A percentile compares a stretch with the other conserved stretches of the same genome.
Evolutionary conservation across 2,113 vertebrate genomes (phyloP).

Genomic region (Arvicanthis niloticus): DNA sequence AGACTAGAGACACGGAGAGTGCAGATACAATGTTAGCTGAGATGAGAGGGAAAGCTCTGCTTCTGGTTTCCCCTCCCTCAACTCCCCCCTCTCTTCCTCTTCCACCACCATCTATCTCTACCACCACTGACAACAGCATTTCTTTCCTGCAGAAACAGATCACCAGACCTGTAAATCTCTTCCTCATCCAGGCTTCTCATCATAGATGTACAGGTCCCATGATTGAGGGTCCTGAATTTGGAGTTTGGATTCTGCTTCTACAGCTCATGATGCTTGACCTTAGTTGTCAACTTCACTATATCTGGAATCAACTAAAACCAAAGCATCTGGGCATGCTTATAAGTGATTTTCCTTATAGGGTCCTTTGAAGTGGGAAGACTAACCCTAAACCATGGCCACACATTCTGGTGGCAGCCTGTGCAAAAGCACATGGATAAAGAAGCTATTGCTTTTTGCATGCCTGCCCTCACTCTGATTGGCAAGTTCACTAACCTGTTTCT

Average conservation of each 20-base stretch:
- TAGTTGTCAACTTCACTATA: background rate
- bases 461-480: background rate
- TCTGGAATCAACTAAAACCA: background rate
- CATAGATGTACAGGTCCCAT: accelerated
- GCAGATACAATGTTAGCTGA: too few relatives aligned
- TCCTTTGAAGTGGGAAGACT: background rate
- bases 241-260: background rate
- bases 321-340: background rate
- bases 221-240: background rate
- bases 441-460: background rate
- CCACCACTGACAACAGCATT: background rate
- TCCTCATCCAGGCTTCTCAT: background rate
- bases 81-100: background rate
- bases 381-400: background rate
- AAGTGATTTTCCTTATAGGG: background rate
- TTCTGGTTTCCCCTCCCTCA: too few relatives aligned
- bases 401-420: background rate
- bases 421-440: background rate
- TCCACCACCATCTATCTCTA: background rate
- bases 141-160: background rate
- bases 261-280: background rate
- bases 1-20: background rate
- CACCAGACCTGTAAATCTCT: background rate
- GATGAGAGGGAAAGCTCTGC: background rate
- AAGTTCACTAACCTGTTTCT: background rate